Evolutionary conservation across 2,888 invertebrate species (phyloP).

Genomic region (Hydrotaea diabolus): DNA sequence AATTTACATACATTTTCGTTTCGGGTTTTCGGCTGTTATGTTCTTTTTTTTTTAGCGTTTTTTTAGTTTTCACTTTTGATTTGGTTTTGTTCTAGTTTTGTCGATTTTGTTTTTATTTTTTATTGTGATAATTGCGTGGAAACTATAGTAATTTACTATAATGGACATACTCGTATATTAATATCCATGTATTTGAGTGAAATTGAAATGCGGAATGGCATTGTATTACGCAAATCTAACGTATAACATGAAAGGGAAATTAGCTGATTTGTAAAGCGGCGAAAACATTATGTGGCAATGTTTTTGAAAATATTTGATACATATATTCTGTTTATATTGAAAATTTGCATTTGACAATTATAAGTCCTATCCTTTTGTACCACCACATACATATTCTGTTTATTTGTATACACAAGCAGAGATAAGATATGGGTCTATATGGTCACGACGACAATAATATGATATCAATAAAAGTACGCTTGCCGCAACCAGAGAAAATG

Average conservation of each 20-base stretch:
- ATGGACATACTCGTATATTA: slow-evolving; percentile 19
- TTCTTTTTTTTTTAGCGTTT: slow-evolving; percentile 3
- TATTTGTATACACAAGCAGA: no score
- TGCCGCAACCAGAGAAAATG: no score
- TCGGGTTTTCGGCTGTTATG: slow-evolving; percentile 11
- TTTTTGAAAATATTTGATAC: no score
- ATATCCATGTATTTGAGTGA: neutral
- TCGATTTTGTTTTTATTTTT: neutral
- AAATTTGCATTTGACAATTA: no score
- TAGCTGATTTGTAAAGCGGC: no score
- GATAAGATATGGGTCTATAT: no score
- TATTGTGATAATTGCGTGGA: slow-evolving; percentile 5
- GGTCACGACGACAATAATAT: no score
- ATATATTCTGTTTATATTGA: no score
- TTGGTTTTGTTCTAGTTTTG: slow-evolving; percentile 10
- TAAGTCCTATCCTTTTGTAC: no score
- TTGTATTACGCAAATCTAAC: neutral
- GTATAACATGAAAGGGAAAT: neutral
- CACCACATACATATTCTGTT: no score
- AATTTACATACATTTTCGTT: slow-evolving; percentile 51
- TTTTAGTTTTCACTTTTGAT: slow-evolving; percentile 29
- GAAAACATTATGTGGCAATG: no score
- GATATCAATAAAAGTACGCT: no score
- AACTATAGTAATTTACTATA: slow-evolving; percentile 20
- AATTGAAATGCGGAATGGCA: slow-evolving; percentile 1